Conservation (phyloP, 2,113 vertebrate species). For the Corythaeola cristata region DNA sequence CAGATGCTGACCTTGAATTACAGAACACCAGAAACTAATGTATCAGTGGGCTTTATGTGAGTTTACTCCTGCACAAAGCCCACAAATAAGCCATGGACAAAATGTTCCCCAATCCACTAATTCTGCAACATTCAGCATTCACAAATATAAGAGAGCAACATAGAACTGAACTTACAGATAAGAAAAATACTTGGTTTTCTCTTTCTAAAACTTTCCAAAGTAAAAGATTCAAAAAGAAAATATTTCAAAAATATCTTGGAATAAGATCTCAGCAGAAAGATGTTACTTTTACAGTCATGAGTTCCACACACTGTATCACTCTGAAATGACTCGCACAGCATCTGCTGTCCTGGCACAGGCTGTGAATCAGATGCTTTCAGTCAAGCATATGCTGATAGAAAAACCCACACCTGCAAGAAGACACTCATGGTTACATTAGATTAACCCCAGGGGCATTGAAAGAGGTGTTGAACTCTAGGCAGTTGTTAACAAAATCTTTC, state of each 20-base stretch:
- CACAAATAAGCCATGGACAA: neutral
- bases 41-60: neutral
- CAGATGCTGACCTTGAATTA: neutral
- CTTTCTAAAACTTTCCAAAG: neutral
- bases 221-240: neutral
- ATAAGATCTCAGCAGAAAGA: neutral
- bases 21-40: neutral
- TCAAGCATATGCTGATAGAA: neutral
- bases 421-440: neutral
- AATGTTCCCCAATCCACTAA: neutral
- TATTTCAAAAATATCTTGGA: neutral
- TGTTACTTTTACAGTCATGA: slow-evolving; percentile 25
- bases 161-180: neutral
- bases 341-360: slow-evolving; percentile 38
- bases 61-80: neutral
- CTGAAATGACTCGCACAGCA: neutral
- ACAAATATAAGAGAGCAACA: neutral
- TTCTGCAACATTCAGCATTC: neutral
- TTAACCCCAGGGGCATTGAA: neutral
- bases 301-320: neutral
- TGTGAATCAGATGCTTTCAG: slow-evolving; percentile 38
- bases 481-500: neutral
- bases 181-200: neutral
- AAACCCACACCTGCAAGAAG: slow-evolving; percentile 14
- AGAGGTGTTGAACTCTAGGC: neutral